Evolutionary conservation across 2,888 invertebrate species (phyloP), one percentile per base, ranked within the genome.

Genomic region (Drosophila testacea): DNA sequence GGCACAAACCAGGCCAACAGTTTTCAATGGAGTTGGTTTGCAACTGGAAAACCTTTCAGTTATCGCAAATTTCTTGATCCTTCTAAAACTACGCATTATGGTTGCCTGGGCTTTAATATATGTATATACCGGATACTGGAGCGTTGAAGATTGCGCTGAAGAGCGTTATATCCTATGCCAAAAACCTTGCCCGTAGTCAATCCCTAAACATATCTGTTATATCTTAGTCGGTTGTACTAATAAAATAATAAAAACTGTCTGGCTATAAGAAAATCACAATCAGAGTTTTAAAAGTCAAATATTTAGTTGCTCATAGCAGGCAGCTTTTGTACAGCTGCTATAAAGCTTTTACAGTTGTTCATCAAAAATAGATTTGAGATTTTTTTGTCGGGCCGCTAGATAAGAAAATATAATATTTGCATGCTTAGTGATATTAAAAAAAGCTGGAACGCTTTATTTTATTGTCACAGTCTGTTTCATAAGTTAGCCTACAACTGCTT

Each of bases 101-200:
- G 60, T 9, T 73, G 73, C 6, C 11, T 61, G 6, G 64, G 48
- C 10, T 4, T 60, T 6, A 34, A 64, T 44, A 11, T 54, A 64
- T 44, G 9, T 54, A 4, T 2, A 16, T 10, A 38, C 47, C 7
- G 22, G n/a, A 1, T 9, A 6, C 1, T 73, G 73, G 73, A 52
- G 4, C 5, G 22, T 47, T 7, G 64, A 69, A 4, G 41, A 48
- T 56, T 73, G 73, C 38, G 13, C 4, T 4, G 5, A 28, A 4
- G 38, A 22, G 9, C 73, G 73, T 6, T 73, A 27, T 22, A 63
- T 69, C 30, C n/a, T 69, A 3, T 73, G 73, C 38, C 22, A 73
- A 48, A 60, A 52, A 32, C 32, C 47, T 10, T 72, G 71, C 42
- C 0, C 32, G 5, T 52, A 60, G 56, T 44, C 41, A 47, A 16